phyloP scores from a whole-genome alignment of 2,888 invertebrate genomes.

The Melitaea athalia region DNA sequence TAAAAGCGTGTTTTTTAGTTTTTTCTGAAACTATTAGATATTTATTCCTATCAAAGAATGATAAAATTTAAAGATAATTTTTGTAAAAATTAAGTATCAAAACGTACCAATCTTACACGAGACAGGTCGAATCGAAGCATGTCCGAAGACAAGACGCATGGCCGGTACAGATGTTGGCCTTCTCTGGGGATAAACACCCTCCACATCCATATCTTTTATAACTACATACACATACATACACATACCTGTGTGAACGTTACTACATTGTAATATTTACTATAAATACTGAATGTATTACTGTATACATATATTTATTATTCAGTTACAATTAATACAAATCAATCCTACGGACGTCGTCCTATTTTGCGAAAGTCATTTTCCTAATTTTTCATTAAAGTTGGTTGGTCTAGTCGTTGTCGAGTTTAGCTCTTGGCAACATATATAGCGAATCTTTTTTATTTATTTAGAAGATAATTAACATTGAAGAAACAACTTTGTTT shows the following conservation, averaged over 20 bases:
- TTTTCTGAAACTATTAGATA: no score
- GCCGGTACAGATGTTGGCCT: conserved; percentile 50
- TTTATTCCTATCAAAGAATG: background rate
- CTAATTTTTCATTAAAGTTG: no score
- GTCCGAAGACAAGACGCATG: conserved; percentile 74
- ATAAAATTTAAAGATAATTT: background rate
- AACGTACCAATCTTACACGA: conserved; percentile 24
- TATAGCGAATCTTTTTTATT: no score
- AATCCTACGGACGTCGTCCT: no score
- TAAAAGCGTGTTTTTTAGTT: no score
- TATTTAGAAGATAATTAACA: no score
- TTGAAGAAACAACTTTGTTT: no score
- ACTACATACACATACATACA: conserved; percentile 20
- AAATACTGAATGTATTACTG: background rate
- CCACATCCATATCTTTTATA: conserved; percentile 23
- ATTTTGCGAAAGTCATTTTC: no score
- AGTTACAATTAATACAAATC: no score
- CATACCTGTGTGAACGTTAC: background rate
- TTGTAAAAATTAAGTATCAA: conserved; percentile 53
- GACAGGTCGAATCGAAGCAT: conserved; percentile 60
- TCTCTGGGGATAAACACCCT: conserved; percentile 51
- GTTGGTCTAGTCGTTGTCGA: no score
- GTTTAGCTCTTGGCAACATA: no score
- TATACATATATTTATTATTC: background rate
- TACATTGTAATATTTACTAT: background rate